These are phyloP conservation scores for Syrmaticus mikado DNA, from an alignment of 2,113 vertebrate genomes.

Conservation along the genomic window DNA sequence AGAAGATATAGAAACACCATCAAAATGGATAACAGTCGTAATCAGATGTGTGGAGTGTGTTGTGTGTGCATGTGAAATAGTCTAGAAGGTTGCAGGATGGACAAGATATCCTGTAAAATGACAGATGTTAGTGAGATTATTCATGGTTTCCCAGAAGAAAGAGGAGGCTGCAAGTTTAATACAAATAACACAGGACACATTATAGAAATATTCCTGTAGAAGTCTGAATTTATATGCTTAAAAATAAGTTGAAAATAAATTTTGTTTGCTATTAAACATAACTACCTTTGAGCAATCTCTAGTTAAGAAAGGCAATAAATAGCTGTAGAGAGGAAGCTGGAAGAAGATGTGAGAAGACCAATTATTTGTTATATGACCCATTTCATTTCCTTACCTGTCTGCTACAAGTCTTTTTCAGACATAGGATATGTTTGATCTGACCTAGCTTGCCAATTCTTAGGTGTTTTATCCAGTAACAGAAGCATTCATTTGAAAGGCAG, in stretches of 20 bases:
- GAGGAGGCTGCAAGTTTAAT: background rate
- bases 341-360: background rate
- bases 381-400: background rate
- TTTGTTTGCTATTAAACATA: background rate
- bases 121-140: background rate
- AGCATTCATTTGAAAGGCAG: background rate
- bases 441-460: rapidly evolving
- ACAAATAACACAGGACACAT: background rate
- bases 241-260: background rate
- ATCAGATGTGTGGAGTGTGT: background rate
- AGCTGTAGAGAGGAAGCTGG: background rate
- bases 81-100: background rate
- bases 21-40: background rate
- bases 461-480: background rate
- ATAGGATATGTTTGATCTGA: background rate
- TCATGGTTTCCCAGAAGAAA: background rate
- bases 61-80: background rate
- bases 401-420: background rate
- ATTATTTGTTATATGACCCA: background rate
- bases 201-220: background rate
- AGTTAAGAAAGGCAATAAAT: background rate
- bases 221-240: background rate
- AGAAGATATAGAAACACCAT: background rate
- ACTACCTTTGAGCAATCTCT: background rate
- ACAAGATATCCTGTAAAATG: background rate